Percentiles rank a stretch among this genome's conserved stretches.
Evolutionary conservation across 2,797 vertebrate species (phyloP).

Genomic region (Melanotaenia pygmaea): DNA sequence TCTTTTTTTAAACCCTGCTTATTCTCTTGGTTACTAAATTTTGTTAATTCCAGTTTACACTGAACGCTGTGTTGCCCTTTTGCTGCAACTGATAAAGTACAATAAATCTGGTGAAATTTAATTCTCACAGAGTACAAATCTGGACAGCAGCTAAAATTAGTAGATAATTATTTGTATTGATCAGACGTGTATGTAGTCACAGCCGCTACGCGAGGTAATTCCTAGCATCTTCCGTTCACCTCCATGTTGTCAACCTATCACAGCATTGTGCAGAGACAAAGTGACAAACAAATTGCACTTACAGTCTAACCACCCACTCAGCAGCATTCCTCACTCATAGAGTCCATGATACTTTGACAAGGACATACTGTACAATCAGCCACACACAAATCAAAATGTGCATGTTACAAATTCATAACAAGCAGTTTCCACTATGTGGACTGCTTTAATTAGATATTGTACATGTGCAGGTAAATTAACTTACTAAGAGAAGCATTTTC

Average conservation of each 20-base stretch:
- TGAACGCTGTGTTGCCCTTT: background rate
- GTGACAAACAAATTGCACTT: slow-evolving; percentile 52
- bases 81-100: too few species aligned
- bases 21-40: background rate
- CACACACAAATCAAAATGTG: slow-evolving; percentile 24
- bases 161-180: background rate
- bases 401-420: slow-evolving; percentile 16
- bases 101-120: too few species aligned
- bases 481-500: background rate
- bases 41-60: background rate
- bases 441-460: background rate
- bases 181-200: background rate
- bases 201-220: background rate
- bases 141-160: background rate
- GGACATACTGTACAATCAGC: slow-evolving; percentile 42
- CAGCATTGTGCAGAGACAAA: slow-evolving; percentile 22
- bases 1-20: background rate
- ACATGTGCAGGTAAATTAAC: background rate
- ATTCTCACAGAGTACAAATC: background rate
- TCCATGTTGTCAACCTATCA: slow-evolving; percentile 15
- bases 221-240: slow-evolving; percentile 1
- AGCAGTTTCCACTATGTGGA: background rate
- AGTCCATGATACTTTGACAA: slow-evolving; percentile 54
- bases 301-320: slow-evolving; percentile 47
- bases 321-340: slow-evolving; percentile 47